Percentiles rank a stretch among this genome's conserved stretches.
These are phyloP conservation scores for Trachymyrmex septentrionalis DNA, from an alignment of 1,140 invertebrate genomes.

Conservation along the genomic window DNA sequence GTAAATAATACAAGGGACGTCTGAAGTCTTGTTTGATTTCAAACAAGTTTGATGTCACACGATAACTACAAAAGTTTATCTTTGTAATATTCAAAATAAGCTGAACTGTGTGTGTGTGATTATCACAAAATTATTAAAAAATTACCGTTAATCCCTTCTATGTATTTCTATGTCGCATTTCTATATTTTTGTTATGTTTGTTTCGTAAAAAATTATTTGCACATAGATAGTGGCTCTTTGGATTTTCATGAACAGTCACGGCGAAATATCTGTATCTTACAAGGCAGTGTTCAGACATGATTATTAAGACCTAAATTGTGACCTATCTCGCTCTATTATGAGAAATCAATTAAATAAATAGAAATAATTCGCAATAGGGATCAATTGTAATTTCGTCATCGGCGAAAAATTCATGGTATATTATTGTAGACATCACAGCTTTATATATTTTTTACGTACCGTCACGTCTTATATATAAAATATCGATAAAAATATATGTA, in stretches of 20 bases:
- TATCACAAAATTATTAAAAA: slow-evolving; percentile 2
- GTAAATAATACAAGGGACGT: background rate
- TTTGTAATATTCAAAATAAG: slow-evolving; percentile 2
- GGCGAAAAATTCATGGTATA: slow-evolving; percentile 20
- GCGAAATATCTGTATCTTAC: slow-evolving; percentile 62
- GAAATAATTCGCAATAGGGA: background rate
- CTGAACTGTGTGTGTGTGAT: background rate
- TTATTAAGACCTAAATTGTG: background rate
- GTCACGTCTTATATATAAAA: background rate
- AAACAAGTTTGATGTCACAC: background rate
- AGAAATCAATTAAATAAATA: slow-evolving; percentile 33
- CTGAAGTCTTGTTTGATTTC: background rate
- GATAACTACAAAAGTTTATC: background rate
- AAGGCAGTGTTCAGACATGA: slow-evolving; percentile 52
- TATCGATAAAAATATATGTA: slow-evolving; percentile 29
- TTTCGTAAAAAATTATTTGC: slow-evolving; percentile 30
- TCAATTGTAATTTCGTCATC: slow-evolving; percentile 5
- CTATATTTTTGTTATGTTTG: slow-evolving; percentile 29
- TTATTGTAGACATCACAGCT: background rate
- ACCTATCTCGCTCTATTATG: background rate
- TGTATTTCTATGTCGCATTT: background rate
- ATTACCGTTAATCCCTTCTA: background rate
- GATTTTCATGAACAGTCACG: slow-evolving; percentile 55
- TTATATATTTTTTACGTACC: background rate
- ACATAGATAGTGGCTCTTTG: slow-evolving; percentile 56